These are phyloP conservation scores for Gadus macrocephalus DNA, from an alignment of 2,113 vertebrate genomes.

Conservation along the genomic window DNA sequence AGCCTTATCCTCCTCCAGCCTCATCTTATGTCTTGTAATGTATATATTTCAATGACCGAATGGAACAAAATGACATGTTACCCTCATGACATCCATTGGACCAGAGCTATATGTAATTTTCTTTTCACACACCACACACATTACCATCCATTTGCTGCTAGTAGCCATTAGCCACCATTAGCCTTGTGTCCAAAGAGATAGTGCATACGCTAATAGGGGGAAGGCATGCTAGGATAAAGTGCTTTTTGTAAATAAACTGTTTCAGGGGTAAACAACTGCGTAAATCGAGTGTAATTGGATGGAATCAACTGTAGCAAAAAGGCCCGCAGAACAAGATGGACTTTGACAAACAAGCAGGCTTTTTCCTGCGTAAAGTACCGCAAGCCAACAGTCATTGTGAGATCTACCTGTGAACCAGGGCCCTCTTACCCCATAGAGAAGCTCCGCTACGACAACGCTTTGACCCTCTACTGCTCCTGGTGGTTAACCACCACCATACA, in stretches of 20 bases:
- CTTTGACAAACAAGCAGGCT: too few species aligned
- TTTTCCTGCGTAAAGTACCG: too few species aligned
- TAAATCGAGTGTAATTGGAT: not conserved
- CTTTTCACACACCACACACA: conserved; percentile 1
- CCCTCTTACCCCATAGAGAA: too few species aligned
- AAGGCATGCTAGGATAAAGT: conserved; percentile 18
- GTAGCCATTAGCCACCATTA: conserved; percentile 46
- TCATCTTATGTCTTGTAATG: not conserved
- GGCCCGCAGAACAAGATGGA: too few species aligned
- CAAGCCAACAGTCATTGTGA: too few species aligned
- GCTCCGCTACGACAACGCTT: too few species aligned
- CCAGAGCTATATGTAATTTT: conserved; percentile 15
- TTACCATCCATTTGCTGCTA: conserved; percentile 40
- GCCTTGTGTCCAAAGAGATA: conserved; percentile 23
- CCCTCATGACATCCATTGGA: conserved; percentile 9
- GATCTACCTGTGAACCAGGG: too few species aligned
- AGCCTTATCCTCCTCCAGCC: too few species aligned
- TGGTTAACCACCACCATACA: too few species aligned
- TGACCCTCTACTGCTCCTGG: too few species aligned
- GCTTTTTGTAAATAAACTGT: not conserved
- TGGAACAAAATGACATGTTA: not conserved
- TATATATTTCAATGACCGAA: conserved; percentile 24
- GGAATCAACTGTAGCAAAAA: too few species aligned
- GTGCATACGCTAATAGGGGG: conserved; percentile 16
- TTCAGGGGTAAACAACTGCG: not conserved